Conservation (phyloP, 2,113 vertebrate genomes). For the Parotia lawesii region DNA sequence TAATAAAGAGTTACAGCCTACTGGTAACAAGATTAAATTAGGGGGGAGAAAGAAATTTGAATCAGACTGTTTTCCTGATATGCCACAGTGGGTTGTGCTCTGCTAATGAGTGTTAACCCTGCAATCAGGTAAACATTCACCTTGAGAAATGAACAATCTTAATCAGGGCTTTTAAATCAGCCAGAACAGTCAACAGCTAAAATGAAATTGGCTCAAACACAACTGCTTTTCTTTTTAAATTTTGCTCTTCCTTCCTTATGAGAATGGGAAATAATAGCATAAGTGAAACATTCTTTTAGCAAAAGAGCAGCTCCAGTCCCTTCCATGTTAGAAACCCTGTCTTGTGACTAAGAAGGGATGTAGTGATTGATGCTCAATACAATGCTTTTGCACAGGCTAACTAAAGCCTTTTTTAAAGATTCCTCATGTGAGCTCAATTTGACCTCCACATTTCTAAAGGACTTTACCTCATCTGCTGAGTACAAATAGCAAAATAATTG, state of each 20-base stretch:
- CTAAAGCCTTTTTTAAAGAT: neutral
- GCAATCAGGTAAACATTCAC: neutral
- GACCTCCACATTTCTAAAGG: neutral
- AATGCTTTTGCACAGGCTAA: neutral
- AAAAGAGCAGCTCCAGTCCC: neutral
- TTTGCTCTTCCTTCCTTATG: neutral
- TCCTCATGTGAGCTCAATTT: neutral
- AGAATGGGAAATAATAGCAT: neutral
- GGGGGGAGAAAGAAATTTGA: neutral
- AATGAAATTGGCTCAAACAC: neutral
- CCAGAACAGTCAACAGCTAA: neutral
- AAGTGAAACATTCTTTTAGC: neutral
- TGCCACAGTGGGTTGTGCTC: neutral
- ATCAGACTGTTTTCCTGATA: neutral
- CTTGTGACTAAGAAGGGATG: neutral
- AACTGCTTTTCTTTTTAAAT: neutral
- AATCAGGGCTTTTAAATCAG: neutral
- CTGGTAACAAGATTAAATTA: neutral
- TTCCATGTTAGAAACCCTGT: neutral
- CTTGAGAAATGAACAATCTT: neutral
- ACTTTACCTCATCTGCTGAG: neutral
- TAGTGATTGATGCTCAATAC: rapidly evolving
- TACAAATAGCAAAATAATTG: neutral
- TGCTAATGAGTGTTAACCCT: neutral
- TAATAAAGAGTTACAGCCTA: neutral